Conservation (phyloP, 2,888 invertebrate genomes). For the Macrophya annulata region DNA sequence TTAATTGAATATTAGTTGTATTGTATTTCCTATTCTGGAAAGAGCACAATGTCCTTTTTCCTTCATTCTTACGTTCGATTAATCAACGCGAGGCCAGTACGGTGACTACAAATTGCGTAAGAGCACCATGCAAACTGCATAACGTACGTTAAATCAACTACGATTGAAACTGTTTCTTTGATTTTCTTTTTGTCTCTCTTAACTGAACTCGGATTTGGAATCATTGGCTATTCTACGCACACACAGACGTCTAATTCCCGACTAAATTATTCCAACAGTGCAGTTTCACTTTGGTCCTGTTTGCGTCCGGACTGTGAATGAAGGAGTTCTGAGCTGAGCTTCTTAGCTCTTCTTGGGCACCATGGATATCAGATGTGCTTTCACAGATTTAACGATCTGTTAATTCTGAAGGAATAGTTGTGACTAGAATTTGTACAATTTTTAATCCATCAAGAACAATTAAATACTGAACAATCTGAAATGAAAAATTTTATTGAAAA, state of each 20-base stretch:
- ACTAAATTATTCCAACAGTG: conserved; percentile 55
- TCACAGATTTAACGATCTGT: conserved; percentile 57
- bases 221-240: conserved; percentile 49
- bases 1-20: conserved; percentile 65
- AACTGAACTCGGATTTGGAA: not conserved
- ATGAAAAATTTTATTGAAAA: not conserved
- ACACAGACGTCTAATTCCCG: conserved; percentile 49
- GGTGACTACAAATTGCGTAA: not conserved
- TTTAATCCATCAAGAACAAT: not conserved
- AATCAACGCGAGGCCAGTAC: not conserved
- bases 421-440: conserved; percentile 16
- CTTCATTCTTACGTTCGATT: not conserved
- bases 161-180: conserved; percentile 4
- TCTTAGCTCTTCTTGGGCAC: conserved; percentile 16
- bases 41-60: not conserved
- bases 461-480: not conserved
- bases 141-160: not conserved
- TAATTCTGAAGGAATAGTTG: conserved; percentile 45
- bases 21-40: conserved; percentile 60
- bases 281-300: conserved; percentile 54
- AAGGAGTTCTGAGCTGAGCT: conserved; percentile 44
- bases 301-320: conserved; percentile 56
- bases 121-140: not conserved
- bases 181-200: not conserved
- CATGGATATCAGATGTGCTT: conserved; percentile 37